These are phyloP conservation scores for Phylloscopus trochilus DNA, from an alignment of 2,113 vertebrate genomes.

Conservation along the genomic window DNA sequence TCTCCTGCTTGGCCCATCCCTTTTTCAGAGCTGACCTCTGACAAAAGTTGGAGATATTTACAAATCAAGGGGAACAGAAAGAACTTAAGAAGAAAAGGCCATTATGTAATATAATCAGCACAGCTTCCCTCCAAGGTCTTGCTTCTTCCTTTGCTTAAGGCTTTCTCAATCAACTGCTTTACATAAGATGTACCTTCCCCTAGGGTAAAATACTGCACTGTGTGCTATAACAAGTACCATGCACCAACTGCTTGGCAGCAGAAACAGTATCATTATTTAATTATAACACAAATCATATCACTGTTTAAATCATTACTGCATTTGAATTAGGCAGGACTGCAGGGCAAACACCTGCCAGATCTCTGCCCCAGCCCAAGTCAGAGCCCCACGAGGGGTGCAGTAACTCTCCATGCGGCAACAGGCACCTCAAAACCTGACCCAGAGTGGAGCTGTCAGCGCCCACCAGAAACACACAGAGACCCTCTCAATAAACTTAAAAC, in stretches of 20 bases:
- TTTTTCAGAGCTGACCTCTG: neutral
- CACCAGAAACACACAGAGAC: neutral
- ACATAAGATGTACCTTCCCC: neutral
- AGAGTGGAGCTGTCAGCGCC: neutral
- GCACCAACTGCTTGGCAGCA: neutral
- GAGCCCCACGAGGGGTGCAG: neutral
- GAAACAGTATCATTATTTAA: neutral
- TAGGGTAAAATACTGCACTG: neutral
- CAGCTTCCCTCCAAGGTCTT: neutral
- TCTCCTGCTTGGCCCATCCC: neutral
- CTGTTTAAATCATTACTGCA: neutral
- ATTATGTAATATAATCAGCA: neutral
- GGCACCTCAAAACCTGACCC: neutral
- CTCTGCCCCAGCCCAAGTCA: neutral
- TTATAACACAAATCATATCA: neutral
- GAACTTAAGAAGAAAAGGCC: neutral
- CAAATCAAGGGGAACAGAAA: neutral
- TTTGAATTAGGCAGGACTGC: neutral
- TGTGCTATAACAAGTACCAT: neutral
- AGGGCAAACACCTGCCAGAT: neutral
- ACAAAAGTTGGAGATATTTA: neutral
- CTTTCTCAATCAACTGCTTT: neutral
- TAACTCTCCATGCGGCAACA: rapidly evolving
- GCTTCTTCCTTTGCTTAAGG: neutral
- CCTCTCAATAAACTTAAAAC: neutral